Percentiles rank a stretch among this genome's conserved stretches.
phyloP scores from a whole-genome alignment of 2,113 vertebrate genomes.

The Thryonomys swinderianus region DNA sequence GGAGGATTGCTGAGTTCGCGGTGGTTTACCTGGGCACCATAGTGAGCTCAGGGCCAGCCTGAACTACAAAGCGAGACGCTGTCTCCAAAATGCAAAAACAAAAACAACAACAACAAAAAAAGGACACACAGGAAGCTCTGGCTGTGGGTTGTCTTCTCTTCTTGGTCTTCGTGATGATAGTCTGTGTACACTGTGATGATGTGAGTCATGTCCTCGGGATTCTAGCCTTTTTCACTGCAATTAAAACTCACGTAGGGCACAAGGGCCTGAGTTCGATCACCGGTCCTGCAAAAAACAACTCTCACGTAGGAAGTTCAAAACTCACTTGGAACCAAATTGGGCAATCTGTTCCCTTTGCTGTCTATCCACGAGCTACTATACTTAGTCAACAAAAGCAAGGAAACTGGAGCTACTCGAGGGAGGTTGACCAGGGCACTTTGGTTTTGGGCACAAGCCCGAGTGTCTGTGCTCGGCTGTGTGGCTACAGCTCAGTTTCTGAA shows the following conservation, averaged over 20 bases:
- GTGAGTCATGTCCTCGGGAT: not conserved
- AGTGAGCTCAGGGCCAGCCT: no score
- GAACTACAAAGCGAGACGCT: no score
- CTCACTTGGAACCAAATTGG: not conserved
- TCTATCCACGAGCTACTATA: not conserved
- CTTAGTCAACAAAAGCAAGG: not conserved
- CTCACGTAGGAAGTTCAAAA: conserved; percentile 22
- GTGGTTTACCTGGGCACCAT: no score
- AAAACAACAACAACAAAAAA: no score
- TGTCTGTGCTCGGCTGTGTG: not conserved
- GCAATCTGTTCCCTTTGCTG: not conserved
- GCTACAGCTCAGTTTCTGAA: not conserved
- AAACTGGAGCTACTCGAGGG: not conserved
- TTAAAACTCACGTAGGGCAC: not conserved
- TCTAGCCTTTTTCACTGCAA: not conserved
- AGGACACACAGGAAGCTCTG: not conserved
- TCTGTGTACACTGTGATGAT: not conserved
- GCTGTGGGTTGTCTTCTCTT: not conserved
- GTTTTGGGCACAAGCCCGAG: not conserved
- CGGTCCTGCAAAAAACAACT: no score
- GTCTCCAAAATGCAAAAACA: no score
- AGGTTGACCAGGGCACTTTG: not conserved
- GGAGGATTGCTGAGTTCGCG: no score
- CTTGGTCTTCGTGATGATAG: not conserved
- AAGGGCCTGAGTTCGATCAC: no score